These are phyloP conservation scores for Dendropsophus ebraccatus DNA, from an alignment of 2,113 vertebrate genomes.

Conservation along the genomic window DNA sequence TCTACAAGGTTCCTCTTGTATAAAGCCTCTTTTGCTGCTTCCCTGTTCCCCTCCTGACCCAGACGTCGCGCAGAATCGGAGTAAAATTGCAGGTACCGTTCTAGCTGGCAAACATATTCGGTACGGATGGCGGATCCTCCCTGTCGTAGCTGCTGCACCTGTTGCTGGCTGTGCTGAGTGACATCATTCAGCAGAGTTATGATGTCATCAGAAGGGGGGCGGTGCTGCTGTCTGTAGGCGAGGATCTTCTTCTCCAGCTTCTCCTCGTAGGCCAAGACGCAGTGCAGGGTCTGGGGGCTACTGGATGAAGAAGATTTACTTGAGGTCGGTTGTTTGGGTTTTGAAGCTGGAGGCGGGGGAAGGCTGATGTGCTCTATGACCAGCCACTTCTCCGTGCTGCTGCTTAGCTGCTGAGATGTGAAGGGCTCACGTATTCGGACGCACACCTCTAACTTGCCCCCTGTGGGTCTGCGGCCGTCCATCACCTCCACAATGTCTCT, in stretches of 20 bases:
- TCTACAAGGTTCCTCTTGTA: slow-evolving; percentile 84
- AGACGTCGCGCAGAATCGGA: slow-evolving; percentile 80
- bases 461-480: slow-evolving; percentile 86
- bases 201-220: slow-evolving; percentile 76
- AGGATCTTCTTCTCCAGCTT: slow-evolving; percentile 84
- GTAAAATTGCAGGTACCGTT: slow-evolving; percentile 77
- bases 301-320: slow-evolving; percentile 54
- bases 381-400: slow-evolving; percentile 85
- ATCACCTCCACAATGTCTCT: slow-evolving; percentile 86
- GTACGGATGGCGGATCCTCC: slow-evolving; percentile 71
- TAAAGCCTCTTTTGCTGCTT: slow-evolving; percentile 86
- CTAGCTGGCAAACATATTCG: slow-evolving; percentile 81
- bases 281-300: slow-evolving; percentile 76
- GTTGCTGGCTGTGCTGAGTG: slow-evolving; percentile 81
- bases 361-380: slow-evolving; percentile 74
- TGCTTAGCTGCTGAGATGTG: slow-evolving; percentile 80
- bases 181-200: slow-evolving; percentile 79
- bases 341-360: slow-evolving; percentile 55
- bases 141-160: slow-evolving; percentile 80
- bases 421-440: slow-evolving; percentile 85
- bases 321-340: slow-evolving; percentile 21
- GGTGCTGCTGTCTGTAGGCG: slow-evolving; percentile 74
- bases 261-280: slow-evolving; percentile 84
- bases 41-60: slow-evolving; percentile 84
- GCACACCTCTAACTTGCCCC: slow-evolving; percentile 84